phyloP scores from a whole-genome alignment of 2,113 vertebrate species.

The Dolichotis patagonum region DNA sequence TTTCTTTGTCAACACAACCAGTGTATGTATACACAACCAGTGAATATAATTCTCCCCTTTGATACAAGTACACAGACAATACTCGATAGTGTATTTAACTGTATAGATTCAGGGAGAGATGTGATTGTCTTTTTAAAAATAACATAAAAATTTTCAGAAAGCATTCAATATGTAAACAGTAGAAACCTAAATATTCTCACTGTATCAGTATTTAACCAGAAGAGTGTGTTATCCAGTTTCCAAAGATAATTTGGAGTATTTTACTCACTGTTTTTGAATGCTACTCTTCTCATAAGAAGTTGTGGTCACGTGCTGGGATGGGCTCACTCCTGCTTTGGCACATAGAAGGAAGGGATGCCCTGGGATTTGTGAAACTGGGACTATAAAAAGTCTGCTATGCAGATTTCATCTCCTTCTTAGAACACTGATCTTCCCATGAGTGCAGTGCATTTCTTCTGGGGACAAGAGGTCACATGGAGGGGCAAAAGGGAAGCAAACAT shows the following conservation, averaged over 20 bases:
- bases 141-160: neutral
- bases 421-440: no score
- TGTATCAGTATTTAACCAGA: neutral
- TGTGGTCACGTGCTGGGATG: neutral
- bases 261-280: neutral
- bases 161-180: neutral
- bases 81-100: neutral
- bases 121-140: neutral
- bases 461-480: neutral
- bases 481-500: neutral
- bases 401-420: neutral
- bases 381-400: neutral
- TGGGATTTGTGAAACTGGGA: neutral
- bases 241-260: neutral
- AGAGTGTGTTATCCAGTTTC: neutral
- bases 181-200: neutral
- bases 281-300: neutral
- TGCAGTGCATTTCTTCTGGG: neutral
- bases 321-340: neutral
- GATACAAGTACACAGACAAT: neutral
- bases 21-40: neutral
- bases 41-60: neutral
- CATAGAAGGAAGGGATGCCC: neutral
- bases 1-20: neutral
- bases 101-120: neutral